Percentiles rank a stretch among this genome's conserved stretches.
Conservation (phyloP, 1,140 invertebrate species). For the Neocloeon triangulifer region DNA sequence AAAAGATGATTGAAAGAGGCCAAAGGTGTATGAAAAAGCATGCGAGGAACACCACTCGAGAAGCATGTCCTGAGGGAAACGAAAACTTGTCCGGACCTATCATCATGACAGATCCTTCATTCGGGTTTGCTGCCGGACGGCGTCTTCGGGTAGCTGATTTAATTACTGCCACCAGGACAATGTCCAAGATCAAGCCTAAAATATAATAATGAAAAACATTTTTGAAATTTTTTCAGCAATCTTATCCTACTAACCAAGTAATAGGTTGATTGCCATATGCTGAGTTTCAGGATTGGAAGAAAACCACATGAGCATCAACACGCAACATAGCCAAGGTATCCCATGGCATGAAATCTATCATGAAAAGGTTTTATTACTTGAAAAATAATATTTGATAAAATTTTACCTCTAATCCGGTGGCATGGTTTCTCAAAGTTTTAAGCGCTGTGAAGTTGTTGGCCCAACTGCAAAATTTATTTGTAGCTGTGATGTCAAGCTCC, state of each 20-base stretch:
- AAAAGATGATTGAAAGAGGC: too few relatives aligned
- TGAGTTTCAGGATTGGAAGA: slow-evolving; percentile 36
- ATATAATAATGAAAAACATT: too few relatives aligned
- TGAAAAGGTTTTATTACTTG: slow-evolving; percentile 12
- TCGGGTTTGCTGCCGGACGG: slow-evolving; percentile 41
- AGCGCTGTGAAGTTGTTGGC: slow-evolving; percentile 30
- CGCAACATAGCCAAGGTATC: slow-evolving; percentile 52
- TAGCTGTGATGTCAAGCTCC: slow-evolving; percentile 33
- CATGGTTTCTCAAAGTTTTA: slow-evolving; percentile 31
- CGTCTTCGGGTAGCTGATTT: slow-evolving; percentile 58
- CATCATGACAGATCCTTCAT: slow-evolving; percentile 32
- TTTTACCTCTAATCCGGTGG: slow-evolving; percentile 40
- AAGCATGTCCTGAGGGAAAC: slow-evolving; percentile 90
- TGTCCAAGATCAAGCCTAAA: slow-evolving; percentile 66
- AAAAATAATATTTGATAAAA: slow-evolving; percentile 6
- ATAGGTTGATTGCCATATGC: slow-evolving; percentile 63
- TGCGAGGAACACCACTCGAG: slow-evolving; percentile 54
- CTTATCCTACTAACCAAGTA: slow-evolving; percentile 37
- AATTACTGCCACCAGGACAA: slow-evolving; percentile 52
- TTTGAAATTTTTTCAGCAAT: too few relatives aligned
- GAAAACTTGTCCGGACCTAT: slow-evolving; percentile 69
- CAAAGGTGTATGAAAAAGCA: slow-evolving; percentile 38
- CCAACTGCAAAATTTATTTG: slow-evolving; percentile 32
- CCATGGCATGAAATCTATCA: slow-evolving; percentile 74
- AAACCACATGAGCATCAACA: slow-evolving; percentile 50